Base-by-base conservation (phyloP, 2,113 vertebrate species). In the Corythaixoides concolor region DNA sequence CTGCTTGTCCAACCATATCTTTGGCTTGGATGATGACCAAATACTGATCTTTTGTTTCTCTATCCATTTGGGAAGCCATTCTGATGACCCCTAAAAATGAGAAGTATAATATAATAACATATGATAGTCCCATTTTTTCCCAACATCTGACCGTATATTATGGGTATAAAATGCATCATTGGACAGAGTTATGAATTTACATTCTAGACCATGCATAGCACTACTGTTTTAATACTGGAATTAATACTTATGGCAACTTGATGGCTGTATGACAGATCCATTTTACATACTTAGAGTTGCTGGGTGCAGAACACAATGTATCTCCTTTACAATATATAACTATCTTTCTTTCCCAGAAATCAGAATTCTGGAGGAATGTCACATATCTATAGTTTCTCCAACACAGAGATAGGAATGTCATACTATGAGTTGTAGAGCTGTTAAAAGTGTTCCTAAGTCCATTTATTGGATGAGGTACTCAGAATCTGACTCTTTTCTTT, bases 21-120 rank as follows among this genome's bases (percentile, higher is more conserved):
- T 99, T 99, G 70, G 98, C 99, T 98, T 99, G 98, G 76, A 99
- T 98, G 91, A 99, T 98, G 68, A 99, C 98, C 95, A 98, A 97
- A 91, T 99, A 99, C 50, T 98, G 95, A 47, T 99, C 99, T 80
- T 98, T 98, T 64, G 99, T 98, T 95, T 99, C 99, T 94, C 99
- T 98, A 73, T 99, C 99, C 98, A 99, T 98, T 97, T 98, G 97
- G 39, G 98, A 98, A 98, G 98, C 98, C 47, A 99, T 99, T 69
- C 99, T 97, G 78, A 99, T 98, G 35, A 99, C 98, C 10, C 99
- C 99, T 99, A 97, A 45, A 94, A 92, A 39, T 8, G 3, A 85
- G 67, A 90, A 78, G 3, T 23, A 13, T 35, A 26, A 45, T n/a
- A 28, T 32, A 69, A 63, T 18, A 26, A 3, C 14, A 70, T 43